Base-by-base conservation (phyloP, 2,888 invertebrate genomes). In the Subacronicta megacephala region DNA sequence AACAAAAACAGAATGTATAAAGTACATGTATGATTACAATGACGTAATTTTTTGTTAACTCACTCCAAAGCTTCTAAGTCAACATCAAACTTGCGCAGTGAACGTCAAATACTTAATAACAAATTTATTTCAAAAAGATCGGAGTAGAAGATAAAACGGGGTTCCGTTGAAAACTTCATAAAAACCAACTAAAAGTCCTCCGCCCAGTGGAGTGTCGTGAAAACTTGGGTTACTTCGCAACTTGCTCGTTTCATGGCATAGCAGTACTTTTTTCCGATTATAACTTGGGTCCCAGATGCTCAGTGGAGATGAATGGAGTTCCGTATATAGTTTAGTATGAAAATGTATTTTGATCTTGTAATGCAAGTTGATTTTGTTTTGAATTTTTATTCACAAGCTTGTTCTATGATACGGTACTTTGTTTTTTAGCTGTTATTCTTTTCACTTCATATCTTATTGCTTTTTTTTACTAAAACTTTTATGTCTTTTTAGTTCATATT, bases 111-210 rank as follows among this genome's bases (percentile, higher is more conserved):
- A 65, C 54, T 61, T 75, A 62, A 65, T 63, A 72, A 68, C 57
- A 62, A 75, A 74, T 75, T 75, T 75, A 51, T 45, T 65, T 65
- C 60, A 59, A 56, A 74, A 75, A 66, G 66, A 72, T 63, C 61
- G 41, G 47, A 72, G 65, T 62, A 35, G 13, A 17, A 62, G 62
- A 75, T 69, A 69, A 63, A 72, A 69, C 60, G 52, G 46, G 61
- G 58, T 62, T 62, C 56, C 47, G 69, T 66, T 63, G 55, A 57
- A 68, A 74, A 74, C 66, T 74, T 74, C 76, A 74, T 76, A 72
- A 74, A 74, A 74, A 74, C 72, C 56, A 66, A 75, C 66, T 75
- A 61, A 62, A 74, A 75, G 70, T 75, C 70, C 64, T 53, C 33
- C 52, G 54, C 44, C 72, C 69, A 41, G 63, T 59, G 47, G 60